These are phyloP conservation scores for Hormaphis cornu DNA, from an alignment of 1,140 invertebrate genomes.

Conservation along the genomic window DNA sequence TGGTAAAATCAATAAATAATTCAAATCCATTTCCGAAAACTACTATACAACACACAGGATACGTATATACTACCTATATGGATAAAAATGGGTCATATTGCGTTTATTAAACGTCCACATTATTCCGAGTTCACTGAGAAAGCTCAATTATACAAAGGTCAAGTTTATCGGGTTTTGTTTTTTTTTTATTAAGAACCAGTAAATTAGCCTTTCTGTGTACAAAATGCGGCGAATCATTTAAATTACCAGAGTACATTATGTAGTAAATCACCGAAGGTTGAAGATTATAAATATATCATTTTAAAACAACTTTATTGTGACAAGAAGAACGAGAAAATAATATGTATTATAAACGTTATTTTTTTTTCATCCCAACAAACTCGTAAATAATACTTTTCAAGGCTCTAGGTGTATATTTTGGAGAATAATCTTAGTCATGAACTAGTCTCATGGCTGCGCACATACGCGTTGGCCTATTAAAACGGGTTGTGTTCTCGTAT, in stretches of 20 bases:
- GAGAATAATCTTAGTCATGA: constrained; percentile 10
- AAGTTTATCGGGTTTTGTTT: background rate
- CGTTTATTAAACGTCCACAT: background rate
- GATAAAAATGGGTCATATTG: background rate
- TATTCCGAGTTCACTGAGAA: background rate
- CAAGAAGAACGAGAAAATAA: constrained; percentile 10
- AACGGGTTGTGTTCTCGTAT: constrained; percentile 9
- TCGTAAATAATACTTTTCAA: constrained; percentile 24
- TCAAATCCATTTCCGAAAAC: too few relatives aligned
- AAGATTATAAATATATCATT: constrained; percentile 15
- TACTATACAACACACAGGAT: too few relatives aligned
- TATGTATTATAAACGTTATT: background rate
- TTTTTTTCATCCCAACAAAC: constrained; percentile 5
- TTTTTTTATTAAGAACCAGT: background rate
- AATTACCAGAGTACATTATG: background rate
- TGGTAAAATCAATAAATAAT: too few relatives aligned
- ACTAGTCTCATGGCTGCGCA: constrained; percentile 2
- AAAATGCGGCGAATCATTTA: background rate
- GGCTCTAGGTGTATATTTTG: constrained; percentile 14
- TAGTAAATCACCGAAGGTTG: constrained; percentile 6
- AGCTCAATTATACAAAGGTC: background rate
- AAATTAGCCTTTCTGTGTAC: constrained; percentile 11
- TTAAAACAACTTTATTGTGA: constrained; percentile 17
- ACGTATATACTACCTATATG: background rate
- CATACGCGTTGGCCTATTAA: background rate